A percentile compares a stretch with the other conserved stretches of the same genome.
Conservation (phyloP, 2,113 vertebrate genomes). For the Cololabis saira region DNA sequence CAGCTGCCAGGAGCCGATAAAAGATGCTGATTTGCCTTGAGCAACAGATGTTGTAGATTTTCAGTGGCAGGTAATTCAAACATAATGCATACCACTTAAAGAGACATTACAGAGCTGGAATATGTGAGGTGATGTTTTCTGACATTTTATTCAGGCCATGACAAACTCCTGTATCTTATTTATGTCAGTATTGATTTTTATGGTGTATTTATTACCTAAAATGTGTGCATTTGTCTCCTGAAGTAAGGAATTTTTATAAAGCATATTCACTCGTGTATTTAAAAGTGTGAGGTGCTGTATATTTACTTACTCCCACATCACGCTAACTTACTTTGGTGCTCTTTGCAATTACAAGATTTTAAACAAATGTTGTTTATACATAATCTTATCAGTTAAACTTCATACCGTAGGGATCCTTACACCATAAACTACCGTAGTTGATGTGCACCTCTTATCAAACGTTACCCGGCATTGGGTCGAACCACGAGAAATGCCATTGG, state of each 20-base stretch:
- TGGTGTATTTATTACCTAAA: too few relatives aligned
- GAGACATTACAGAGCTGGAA: constrained; percentile 36
- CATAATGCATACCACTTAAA: constrained; percentile 48
- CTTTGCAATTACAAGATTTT: too few relatives aligned
- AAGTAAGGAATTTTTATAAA: background rate
- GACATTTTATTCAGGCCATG: constrained; percentile 35
- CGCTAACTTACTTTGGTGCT: background rate
- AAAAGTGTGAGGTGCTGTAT: background rate
- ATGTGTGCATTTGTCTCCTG: constrained; percentile 14
- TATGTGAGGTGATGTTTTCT: constrained; percentile 19
- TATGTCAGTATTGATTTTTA: constrained; percentile 19
- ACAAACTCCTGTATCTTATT: constrained; percentile 31
- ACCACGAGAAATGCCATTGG: too few relatives aligned
- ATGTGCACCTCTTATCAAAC: too few relatives aligned
- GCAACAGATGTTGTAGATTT: constrained; percentile 60
- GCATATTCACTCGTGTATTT: background rate
- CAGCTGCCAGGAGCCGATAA: constrained; percentile 71
- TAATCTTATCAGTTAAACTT: too few relatives aligned
- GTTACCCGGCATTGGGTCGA: too few relatives aligned
- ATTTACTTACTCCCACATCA: background rate
- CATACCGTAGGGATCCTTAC: too few relatives aligned
- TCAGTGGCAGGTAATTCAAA: constrained; percentile 63
- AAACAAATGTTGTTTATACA: too few relatives aligned
- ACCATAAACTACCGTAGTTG: too few relatives aligned
- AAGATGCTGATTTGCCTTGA: constrained; percentile 65